Conservation (phyloP, 2,888 invertebrate species). For the Galeopsomyia nigrocyanea region DNA sequence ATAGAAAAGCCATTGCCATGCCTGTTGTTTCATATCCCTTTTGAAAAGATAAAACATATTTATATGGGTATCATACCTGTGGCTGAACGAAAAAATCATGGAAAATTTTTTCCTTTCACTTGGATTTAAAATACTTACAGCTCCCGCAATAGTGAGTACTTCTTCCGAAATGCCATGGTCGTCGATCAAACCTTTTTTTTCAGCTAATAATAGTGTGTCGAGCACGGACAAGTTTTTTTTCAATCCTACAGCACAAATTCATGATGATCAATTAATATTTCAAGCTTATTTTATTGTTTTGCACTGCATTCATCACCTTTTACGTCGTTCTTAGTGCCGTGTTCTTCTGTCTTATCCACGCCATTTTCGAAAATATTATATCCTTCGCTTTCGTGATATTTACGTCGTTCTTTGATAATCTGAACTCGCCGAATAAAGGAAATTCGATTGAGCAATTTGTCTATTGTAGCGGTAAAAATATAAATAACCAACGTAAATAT, state of each 20-base stretch:
- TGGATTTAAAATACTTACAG: constrained; percentile 48
- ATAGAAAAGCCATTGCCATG: constrained; percentile 69
- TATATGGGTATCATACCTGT: constrained; percentile 48
- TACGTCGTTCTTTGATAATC: constrained; percentile 56
- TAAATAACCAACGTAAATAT: no score
- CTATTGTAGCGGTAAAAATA: no score
- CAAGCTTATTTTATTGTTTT: neutral
- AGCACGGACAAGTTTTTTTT: constrained; percentile 58
- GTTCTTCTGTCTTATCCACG: constrained; percentile 6
- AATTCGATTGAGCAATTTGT: neutral
- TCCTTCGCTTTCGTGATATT: constrained; percentile 52
- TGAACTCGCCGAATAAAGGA: constrained; percentile 24
- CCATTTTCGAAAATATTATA: constrained; percentile 30
- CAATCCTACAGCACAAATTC: constrained; percentile 31
- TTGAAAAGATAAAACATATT: constrained; percentile 49
- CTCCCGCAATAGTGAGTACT: constrained; percentile 62
- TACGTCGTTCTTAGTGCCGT: neutral
- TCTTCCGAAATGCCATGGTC: constrained; percentile 60
- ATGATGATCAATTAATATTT: neutral
- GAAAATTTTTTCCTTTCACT: neutral
- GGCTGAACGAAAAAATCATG: neutral
- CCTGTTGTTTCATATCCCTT: constrained; percentile 78
- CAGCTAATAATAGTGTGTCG: constrained; percentile 58
- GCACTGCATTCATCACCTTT: neutral
- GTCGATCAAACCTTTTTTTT: constrained; percentile 52